phyloP scores from a whole-genome alignment of 2,113 vertebrate genomes.

The Notarius lentiginosus region DNA sequence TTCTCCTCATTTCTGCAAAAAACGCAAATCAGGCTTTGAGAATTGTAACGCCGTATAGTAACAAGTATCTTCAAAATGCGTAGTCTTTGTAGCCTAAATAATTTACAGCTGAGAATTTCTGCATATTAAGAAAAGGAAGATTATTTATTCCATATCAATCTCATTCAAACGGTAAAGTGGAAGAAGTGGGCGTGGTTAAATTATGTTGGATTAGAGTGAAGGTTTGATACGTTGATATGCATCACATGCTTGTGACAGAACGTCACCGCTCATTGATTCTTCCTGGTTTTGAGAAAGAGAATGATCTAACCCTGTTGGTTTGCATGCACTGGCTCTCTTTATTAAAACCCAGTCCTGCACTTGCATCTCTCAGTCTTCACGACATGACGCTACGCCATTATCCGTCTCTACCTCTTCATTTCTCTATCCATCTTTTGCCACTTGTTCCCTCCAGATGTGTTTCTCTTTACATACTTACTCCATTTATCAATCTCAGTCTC shows the following conservation, averaged over 20 bases:
- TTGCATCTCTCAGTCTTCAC: neutral
- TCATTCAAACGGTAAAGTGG: neutral
- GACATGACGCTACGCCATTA: neutral
- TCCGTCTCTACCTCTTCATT: neutral
- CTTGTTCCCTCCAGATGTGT: neutral
- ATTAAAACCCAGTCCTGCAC: neutral
- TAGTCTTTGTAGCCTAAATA: neutral
- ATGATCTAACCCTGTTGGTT: neutral
- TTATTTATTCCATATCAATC: neutral
- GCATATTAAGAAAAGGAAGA: neutral
- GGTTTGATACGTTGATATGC: neutral
- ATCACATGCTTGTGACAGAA: neutral
- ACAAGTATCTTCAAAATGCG: neutral
- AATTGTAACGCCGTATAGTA: too few species aligned
- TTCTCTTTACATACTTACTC: neutral
- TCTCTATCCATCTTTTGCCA: slow-evolving; percentile 2
- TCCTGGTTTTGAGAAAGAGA: neutral
- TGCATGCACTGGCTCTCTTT: neutral
- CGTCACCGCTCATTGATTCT: neutral
- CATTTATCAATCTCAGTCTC: slow-evolving; percentile 7
- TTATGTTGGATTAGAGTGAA: neutral
- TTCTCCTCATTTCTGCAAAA: too few species aligned
- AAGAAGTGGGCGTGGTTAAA: neutral
- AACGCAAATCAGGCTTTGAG: too few species aligned
- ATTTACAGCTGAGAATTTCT: neutral